Conservation (phyloP, 2,113 vertebrate genomes). For the Lipophrys pholis region DNA sequence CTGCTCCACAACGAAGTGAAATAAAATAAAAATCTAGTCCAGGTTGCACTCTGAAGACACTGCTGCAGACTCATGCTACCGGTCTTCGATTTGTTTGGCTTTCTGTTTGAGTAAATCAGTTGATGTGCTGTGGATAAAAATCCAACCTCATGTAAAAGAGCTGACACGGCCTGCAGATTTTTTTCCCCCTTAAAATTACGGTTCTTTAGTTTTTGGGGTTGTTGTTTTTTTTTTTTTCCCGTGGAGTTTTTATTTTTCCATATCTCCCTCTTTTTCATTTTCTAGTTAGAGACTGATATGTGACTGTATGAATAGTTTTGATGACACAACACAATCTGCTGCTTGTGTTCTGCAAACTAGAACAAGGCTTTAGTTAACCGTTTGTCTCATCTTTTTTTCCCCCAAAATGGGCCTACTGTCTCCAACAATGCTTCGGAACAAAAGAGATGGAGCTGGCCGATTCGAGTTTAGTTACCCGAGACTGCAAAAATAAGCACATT, state of each 20-base stretch:
- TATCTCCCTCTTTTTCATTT: not conserved
- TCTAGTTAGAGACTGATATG: not conserved
- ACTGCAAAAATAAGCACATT: not conserved
- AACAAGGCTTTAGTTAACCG: not conserved
- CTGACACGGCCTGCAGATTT: not conserved
- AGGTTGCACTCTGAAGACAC: not conserved
- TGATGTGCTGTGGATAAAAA: constrained; percentile 24
- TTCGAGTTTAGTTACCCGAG: not conserved
- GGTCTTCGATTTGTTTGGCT: not conserved
- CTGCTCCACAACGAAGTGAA: not conserved
- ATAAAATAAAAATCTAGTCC: not conserved
- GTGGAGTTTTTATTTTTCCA: not conserved
- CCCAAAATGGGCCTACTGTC: not conserved
- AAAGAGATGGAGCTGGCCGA: not conserved
- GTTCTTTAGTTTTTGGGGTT: not conserved
- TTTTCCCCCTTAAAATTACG: not conserved
- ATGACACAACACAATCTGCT: not conserved
- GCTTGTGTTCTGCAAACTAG: not conserved
- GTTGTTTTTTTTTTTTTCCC: not conserved
- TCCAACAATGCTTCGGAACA: not conserved
- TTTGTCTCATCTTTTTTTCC: constrained; percentile 1
- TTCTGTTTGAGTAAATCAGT: not conserved
- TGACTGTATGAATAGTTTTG: not conserved
- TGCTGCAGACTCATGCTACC: not conserved
- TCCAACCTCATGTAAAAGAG: constrained; percentile 1